Evolutionary conservation across 2,113 vertebrate species (phyloP), one percentile per base, ranked within the genome.

Genomic region (Piprites chloris): DNA sequence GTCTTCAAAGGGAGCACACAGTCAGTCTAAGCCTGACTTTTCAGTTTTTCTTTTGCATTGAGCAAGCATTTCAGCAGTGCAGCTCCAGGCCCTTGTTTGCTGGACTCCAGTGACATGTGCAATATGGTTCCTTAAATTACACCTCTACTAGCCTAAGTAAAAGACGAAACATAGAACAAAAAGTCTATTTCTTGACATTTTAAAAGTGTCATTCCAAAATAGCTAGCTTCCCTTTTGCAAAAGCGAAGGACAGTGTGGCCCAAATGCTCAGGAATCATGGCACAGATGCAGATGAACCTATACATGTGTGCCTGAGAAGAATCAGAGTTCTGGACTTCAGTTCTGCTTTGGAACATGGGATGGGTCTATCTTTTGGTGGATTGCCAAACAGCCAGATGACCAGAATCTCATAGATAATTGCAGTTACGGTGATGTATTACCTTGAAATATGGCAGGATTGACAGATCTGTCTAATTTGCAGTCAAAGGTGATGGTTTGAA

Each of bases 1-100:
- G 37, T 95, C 93, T 97, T 97, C 95, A 96, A 94, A 98, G 82
- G 58, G 85, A 95, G 46, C 82, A 95, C 28, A 41, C n/a, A 46
- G 37, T 73, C 77, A 96, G 93, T 89, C 83, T 94, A 86, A 81
- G 63, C 50, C 93, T 66, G 82, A 44, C 62, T 94, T 93, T 80
- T 92, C 52, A 28, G 47, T 62, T 92, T 81, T 91, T 24, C 26
- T 92, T 94, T 95, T 87, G 67, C 76, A 44, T 11, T 92, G 75
- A 95, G 69, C 46, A 76, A 86, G 78, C 41, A 84, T 65, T 72
- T 85, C 86, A 96, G 63, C 77, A 77, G 63, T 74, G 75, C 85
- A 81, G 8, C 4, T 78, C 83, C 79, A 62, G 80, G 41, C 21
- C 22, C 50, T 61, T 61, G 44, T 68, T 92, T 76, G 65, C 81